Base-by-base conservation (phyloP, 2,113 vertebrate species). In the Mustela lutreola region DNA sequence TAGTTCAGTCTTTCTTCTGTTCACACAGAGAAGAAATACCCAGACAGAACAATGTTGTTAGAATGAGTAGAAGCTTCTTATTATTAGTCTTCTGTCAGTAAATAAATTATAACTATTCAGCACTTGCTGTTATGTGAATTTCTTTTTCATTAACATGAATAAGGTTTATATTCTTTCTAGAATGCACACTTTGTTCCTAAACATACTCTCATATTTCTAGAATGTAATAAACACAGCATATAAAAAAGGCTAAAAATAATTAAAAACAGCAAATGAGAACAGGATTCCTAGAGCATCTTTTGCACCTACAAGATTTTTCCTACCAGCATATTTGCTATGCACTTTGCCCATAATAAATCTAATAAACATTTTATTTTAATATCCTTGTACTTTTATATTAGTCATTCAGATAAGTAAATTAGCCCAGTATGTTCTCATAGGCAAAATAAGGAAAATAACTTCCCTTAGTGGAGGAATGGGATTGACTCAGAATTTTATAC, bases 281-380 rank as follows among this genome's bases (percentile, higher is more conserved):
- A 85, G 26, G 12, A 11, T 89, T 73, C 22, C 26, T 53, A 22
- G 79, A 67, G 24, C 16, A 91, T 42, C 15, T 16, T 91, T 89
- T 42, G 15, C 42, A 78, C 36, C 81, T 83, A 76, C 36, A 88
- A 78, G n/a, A 28, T 45, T 91, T 94, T 91, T 94, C 88, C 78
- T 80, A 3, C 1, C 58, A 50, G 63, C 7, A 18, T 92, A 81
- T 89, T 75, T 76, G 33, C 56, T 85, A 19, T 89, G 48, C 12
- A 60, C 63, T 89, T 92, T 94, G 24, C 33, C 84, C 73, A 73
- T 67, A 92, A 75, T 89, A 92, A 89, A 95, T 65, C 79, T 80
- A 33, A 60, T 39, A 65, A 84, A 63, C 15, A 75, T 88, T 91
- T 91, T 53, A 82, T 79, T 96, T 39, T 92, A 73, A 65, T 48